These are phyloP conservation scores for Condylura cristata DNA, from an alignment of 2,113 vertebrate species.

Conservation along the genomic window DNA sequence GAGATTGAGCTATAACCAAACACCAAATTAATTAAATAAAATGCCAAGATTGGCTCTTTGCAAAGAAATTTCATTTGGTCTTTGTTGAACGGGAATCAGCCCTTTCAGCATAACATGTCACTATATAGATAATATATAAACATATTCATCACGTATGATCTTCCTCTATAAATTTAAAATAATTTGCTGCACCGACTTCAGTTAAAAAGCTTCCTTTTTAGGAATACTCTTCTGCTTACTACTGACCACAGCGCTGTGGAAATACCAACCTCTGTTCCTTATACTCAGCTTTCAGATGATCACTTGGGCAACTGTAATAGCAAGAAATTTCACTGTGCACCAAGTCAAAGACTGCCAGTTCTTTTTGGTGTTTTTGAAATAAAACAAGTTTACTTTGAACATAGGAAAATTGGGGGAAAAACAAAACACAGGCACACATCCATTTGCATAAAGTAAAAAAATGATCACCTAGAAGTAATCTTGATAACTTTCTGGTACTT, in stretches of 20 bases:
- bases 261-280: not conserved
- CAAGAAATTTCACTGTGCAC: not conserved
- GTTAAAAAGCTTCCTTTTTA: not conserved
- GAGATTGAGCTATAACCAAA: not conserved
- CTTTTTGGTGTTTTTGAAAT: not conserved
- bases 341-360: not conserved
- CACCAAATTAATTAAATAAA: conserved; percentile 40
- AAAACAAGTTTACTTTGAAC: not conserved
- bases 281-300: not conserved
- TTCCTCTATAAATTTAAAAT: conserved; percentile 47
- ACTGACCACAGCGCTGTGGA: not conserved
- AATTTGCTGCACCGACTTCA: not conserved
- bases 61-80: conserved; percentile 38
- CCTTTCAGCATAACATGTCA: not conserved
- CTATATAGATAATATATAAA: not conserved
- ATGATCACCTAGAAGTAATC: not conserved
- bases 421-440: not conserved
- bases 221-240: not conserved
- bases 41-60: not conserved
- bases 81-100: not conserved
- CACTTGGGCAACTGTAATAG: not conserved
- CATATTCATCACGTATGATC: not conserved
- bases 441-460: not conserved
- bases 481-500: not conserved
- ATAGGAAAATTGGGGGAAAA: not conserved